Base-by-base conservation (phyloP, 2,888 invertebrate species). In the Geotrupes spiniger region DNA sequence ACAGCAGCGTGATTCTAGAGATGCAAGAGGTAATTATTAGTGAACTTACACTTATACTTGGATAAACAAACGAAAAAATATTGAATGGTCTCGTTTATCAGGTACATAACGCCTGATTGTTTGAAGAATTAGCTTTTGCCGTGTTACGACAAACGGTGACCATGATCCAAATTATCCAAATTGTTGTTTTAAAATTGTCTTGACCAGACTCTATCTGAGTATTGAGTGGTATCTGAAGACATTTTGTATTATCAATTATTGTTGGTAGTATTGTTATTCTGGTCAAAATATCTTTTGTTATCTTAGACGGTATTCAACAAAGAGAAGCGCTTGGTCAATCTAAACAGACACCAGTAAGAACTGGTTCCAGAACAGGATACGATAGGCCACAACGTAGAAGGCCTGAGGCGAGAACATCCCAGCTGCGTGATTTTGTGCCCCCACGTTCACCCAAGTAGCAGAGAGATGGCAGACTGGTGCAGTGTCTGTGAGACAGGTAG, bases 371-470 rank as follows among this genome's bases (percentile, higher is more conserved):
- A 52, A 52, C 58, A 11, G 53, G 59, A 37, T 62, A 64, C 50
- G 69, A 69, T 29, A 46, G 54, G 51, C 51, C 50, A 53, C 60
- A 59, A 42, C 65, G 70, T 31, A 60, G 69, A 46, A 62, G 69
- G 59, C 65, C 64, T 6, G 71, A 70, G 46, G 62, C 58, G 41
- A 49, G 62, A 59, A 64, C 69, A 44, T 65, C 72, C 36, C 73
- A 72, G 47, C 59, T 73, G 57, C 69, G 73, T 48, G 74, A 73
- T 50, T 72, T 68, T 54, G 69, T 71, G 17, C 63, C 69, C 4
- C 64, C 70, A 39, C 71, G 72, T 46, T 73, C 73, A 45, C 72
- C 70, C 63, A 77, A 63, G 75, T 73, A 73, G 69, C 69, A 64
- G 53, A 36, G 40, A 31, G 31, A 42, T 37, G 50, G 37, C 17